phyloP scores from a whole-genome alignment of 2,113 vertebrate species.

The Psammodynastes pulverulentus region DNA sequence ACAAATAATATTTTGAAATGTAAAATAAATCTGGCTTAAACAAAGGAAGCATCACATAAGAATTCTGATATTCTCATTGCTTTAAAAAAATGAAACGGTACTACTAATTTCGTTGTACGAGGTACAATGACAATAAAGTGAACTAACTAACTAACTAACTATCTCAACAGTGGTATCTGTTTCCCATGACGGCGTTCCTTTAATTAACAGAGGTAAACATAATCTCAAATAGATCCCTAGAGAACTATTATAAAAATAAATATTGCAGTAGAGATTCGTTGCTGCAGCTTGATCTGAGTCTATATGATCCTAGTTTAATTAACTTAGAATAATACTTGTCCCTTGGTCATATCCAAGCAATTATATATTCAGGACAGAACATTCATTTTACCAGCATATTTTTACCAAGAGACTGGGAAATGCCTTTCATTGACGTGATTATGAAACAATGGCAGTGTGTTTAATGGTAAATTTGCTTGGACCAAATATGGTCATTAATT shows the following conservation, averaged over 20 bases:
- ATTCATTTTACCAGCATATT: neutral
- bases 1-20: neutral
- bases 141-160: too few relatives aligned
- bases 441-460: neutral
- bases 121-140: too few relatives aligned
- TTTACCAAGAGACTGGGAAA: neutral
- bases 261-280: neutral
- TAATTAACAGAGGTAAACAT: constrained; percentile 29
- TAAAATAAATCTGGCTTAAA: neutral
- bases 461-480: neutral
- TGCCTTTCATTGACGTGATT: neutral
- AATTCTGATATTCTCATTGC: neutral
- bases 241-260: constrained; percentile 4
- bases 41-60: neutral
- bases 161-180: neutral
- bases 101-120: too few relatives aligned
- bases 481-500: neutral
- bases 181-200: neutral
- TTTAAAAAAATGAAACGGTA: neutral
- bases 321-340: neutral
- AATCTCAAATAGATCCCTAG: neutral
- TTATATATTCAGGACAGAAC: neutral
- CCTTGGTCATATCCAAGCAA: neutral
- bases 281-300: neutral
- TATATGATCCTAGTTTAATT: constrained; percentile 8